phyloP scores from a whole-genome alignment of 1,140 invertebrate genomes.

The Drosophila ironensis region DNA sequence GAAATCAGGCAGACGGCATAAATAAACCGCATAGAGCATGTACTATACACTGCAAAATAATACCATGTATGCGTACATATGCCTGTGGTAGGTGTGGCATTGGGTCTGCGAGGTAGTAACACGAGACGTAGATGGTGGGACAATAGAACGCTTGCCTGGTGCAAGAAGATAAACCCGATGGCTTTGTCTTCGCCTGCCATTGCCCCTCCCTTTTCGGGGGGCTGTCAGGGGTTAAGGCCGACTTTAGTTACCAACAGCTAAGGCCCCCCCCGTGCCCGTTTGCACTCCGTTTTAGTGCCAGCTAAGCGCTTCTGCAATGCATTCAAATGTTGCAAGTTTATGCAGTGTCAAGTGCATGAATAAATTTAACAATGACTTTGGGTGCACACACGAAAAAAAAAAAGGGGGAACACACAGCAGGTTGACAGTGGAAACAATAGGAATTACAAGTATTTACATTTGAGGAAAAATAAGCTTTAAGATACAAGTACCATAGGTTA shows the following conservation, averaged over 20 bases:
- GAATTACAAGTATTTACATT: too few relatives aligned
- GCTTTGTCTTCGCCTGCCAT: slow-evolving; percentile 38
- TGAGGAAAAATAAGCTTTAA: too few relatives aligned
- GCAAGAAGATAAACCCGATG: slow-evolving; percentile 35
- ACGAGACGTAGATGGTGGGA: neutral
- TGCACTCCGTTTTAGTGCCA: slow-evolving; percentile 12
- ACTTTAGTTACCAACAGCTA: neutral
- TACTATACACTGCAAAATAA: neutral
- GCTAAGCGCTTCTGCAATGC: slow-evolving; percentile 27
- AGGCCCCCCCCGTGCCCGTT: neutral
- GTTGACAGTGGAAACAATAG: too few relatives aligned
- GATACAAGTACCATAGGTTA: too few relatives aligned
- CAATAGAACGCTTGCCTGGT: slow-evolving; percentile 14
- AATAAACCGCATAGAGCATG: slow-evolving; percentile 55
- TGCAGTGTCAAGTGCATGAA: slow-evolving; percentile 32
- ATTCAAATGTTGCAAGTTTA: slow-evolving; percentile 28
- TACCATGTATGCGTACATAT: slow-evolving; percentile 4
- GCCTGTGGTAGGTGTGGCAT: neutral
- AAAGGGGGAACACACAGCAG: too few relatives aligned
- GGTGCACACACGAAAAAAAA: too few relatives aligned
- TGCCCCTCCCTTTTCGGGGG: neutral
- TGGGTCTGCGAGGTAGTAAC: slow-evolving; percentile 3
- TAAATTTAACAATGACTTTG: slow-evolving; percentile 4
- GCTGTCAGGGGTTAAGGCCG: slow-evolving; percentile 37
- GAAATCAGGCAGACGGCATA: slow-evolving; percentile 76